These are phyloP conservation scores for Madoqua kirkii DNA, from an alignment of 2,113 vertebrate species.

Conservation along the genomic window DNA sequence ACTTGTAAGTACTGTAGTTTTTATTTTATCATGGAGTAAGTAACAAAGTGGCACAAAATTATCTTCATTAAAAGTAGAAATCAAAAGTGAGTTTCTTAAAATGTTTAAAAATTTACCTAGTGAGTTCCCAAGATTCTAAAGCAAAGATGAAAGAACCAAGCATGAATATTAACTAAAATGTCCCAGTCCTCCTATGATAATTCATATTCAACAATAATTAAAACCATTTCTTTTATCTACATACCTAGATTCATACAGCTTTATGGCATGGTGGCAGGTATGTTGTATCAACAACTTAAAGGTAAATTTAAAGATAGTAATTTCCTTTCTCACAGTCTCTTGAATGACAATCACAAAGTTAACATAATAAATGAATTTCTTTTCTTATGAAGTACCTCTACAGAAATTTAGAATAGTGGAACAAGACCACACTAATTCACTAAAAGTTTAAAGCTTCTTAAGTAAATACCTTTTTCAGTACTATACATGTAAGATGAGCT, in stretches of 20 bases:
- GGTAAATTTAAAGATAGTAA: conserved; percentile 2
- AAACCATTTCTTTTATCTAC: not conserved
- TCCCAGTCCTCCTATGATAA: not conserved
- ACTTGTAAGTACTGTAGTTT: not conserved
- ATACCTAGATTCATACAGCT: not conserved
- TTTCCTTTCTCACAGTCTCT: not conserved
- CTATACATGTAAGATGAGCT: not conserved
- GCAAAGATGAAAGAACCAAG: not conserved
- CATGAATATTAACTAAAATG: not conserved
- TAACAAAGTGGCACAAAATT: not conserved
- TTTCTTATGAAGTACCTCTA: not conserved
- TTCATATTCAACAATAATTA: not conserved
- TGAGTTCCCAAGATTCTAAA: not conserved
- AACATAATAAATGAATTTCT: not conserved
- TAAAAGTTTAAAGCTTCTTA: not conserved
- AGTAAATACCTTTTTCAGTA: conserved; percentile 2
- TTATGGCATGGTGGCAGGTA: not conserved
- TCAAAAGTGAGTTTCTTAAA: not conserved
- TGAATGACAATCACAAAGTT: not conserved
- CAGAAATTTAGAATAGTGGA: not conserved
- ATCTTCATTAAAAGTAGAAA: not conserved
- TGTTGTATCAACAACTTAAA: not conserved
- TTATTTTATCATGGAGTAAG: not conserved
- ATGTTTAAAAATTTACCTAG: not conserved
- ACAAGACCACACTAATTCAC: not conserved